phyloP scores from a whole-genome alignment of 2,888 invertebrate genomes.

The Drosophila engyochracea region DNA sequence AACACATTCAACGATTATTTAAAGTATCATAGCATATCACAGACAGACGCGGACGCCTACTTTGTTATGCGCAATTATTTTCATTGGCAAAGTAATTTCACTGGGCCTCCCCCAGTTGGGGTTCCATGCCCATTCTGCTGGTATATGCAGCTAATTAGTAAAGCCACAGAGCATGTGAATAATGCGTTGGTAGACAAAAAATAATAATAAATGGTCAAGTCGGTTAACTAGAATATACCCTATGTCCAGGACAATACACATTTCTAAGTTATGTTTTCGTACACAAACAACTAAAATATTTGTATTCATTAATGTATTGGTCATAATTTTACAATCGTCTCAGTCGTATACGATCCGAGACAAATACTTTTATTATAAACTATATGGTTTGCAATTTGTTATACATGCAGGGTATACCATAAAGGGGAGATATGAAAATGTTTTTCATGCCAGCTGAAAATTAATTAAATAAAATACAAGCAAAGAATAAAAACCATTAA shows the following conservation, averaged over 20 bases:
- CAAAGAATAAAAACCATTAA: background rate
- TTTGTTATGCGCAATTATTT: conserved; percentile 12
- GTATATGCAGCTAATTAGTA: conserved; percentile 55
- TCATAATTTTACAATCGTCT: background rate
- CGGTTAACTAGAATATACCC: background rate
- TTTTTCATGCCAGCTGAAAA: conserved; percentile 41
- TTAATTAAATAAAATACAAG: conserved; percentile 60
- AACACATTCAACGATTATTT: conserved; percentile 18
- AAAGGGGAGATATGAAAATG: conserved; percentile 26
- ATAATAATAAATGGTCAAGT: background rate
- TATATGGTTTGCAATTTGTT: background rate
- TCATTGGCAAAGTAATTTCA: conserved; percentile 18
- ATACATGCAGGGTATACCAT: conserved; percentile 3
- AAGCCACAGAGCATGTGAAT: conserved; percentile 51
- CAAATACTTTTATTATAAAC: background rate
- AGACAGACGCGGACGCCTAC: background rate
- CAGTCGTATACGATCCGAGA: background rate
- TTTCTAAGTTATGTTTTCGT: background rate
- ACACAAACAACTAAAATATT: background rate
- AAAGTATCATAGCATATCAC: conserved; percentile 13
- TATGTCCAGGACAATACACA: background rate
- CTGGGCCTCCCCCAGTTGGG: background rate
- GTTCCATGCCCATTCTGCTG: background rate
- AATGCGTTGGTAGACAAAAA: conserved; percentile 27
- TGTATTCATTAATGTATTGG: background rate